Conservation (phyloP, 2,888 invertebrate genomes). For the Helicoverpa assulta region DNA sequence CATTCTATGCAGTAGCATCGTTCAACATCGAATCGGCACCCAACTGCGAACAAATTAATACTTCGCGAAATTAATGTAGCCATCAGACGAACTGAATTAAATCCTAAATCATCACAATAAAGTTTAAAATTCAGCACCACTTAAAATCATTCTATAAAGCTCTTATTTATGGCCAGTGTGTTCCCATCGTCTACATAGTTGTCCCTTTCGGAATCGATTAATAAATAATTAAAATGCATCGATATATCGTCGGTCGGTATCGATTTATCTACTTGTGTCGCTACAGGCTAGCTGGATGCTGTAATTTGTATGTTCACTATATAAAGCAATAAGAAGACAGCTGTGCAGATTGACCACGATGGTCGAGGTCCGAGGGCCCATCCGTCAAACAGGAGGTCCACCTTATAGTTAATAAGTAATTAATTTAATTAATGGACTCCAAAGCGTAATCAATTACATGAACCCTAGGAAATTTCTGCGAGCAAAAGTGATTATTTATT, state of each 20-base stretch:
- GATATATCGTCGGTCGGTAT: conserved; percentile 63
- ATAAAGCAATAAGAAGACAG: conserved; percentile 28
- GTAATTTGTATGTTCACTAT: conserved; percentile 49
- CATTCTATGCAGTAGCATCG: conserved; percentile 63
- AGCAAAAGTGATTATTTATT: conserved; percentile 17
- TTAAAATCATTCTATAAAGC: conserved; percentile 32
- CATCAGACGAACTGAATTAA: conserved; percentile 30
- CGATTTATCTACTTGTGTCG: conserved; percentile 62
- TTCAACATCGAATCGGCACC: conserved; percentile 67
- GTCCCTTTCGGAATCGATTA: conserved; percentile 68
- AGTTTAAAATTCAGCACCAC: conserved; percentile 38
- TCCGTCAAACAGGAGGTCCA: conserved; percentile 24
- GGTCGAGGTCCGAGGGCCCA: conserved; percentile 10
- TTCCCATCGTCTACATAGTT: conserved; percentile 51
- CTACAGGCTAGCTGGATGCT: conserved; percentile 50
- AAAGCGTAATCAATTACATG: conserved; percentile 12
- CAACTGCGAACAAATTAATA: conserved; percentile 75
- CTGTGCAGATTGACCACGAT: conserved; percentile 21
- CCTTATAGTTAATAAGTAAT: conserved; percentile 40
- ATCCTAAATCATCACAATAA: conserved; percentile 40
- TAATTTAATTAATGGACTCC: conserved; percentile 40
- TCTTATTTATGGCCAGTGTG: conserved; percentile 49
- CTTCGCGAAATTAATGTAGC: conserved; percentile 61
- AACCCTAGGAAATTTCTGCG: conserved; percentile 5
- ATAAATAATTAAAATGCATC: conserved; percentile 76